Evolutionary conservation across 2,888 invertebrate genomes (phyloP).

Genomic region (Pterobdella sp.): DNA sequence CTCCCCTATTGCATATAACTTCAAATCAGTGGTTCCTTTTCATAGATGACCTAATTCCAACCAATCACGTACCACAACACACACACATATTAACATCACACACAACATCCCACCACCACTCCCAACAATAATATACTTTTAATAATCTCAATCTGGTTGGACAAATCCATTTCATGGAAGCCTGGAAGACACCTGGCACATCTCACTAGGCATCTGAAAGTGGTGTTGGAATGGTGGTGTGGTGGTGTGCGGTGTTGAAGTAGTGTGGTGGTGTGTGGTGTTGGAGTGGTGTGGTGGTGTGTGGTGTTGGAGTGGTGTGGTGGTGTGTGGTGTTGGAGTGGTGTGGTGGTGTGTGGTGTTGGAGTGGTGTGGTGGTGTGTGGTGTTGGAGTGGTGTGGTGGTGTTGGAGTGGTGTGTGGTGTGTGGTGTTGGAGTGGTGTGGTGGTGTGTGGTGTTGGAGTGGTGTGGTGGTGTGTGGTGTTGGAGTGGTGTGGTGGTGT

Average conservation of each 20-base stretch:
- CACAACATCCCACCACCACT: too few relatives aligned
- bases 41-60: too few relatives aligned
- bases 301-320: constrained; percentile 7
- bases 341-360: constrained; percentile 9
- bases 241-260: not conserved
- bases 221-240: constrained; percentile 5
- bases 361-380: too few relatives aligned
- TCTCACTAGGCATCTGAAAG: constrained; percentile 34
- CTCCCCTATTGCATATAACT: too few relatives aligned
- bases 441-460: not conserved
- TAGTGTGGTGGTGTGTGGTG: constrained; percentile 11
- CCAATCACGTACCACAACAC: too few relatives aligned
- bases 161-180: constrained; percentile 42
- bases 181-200: constrained; percentile 48
- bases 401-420: constrained; percentile 5
- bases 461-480: constrained; percentile 8
- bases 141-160: constrained; percentile 46
- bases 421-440: constrained; percentile 8
- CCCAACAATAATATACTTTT: too few relatives aligned
- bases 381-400: constrained; percentile 9
- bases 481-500: too few relatives aligned
- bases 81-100: too few relatives aligned
- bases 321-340: too few relatives aligned
- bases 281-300: constrained; percentile 2
- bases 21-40: too few relatives aligned